A percentile compares a stretch with the other conserved stretches of the same genome.
Conservation (phyloP, 2,113 vertebrate species). For the Andinoacara biseriatus region DNA sequence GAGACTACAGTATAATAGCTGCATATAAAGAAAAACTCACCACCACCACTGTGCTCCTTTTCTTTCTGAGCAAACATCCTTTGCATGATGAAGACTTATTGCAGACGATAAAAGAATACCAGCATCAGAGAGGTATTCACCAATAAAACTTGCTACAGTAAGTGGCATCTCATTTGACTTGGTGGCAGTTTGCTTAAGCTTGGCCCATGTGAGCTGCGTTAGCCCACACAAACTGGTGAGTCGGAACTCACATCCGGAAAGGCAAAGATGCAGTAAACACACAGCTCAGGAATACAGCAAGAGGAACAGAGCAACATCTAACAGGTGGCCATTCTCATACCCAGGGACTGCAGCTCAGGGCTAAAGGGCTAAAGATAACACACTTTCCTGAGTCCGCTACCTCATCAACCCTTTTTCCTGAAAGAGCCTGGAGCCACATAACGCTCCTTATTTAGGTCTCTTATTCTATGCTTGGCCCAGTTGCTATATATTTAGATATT, state of each 20-base stretch:
- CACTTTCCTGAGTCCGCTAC: constrained; percentile 16
- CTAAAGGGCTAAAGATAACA: constrained; percentile 28
- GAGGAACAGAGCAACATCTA: neutral
- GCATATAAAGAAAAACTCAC: constrained; percentile 14
- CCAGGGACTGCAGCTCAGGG: neutral
- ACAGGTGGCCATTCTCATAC: neutral
- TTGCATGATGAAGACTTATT: constrained; percentile 42
- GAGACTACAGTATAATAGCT: constrained; percentile 14
- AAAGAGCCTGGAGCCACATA: neutral
- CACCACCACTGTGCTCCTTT: constrained; percentile 15
- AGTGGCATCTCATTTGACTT: neutral
- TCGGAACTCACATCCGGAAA: constrained; percentile 6
- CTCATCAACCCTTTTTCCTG: neutral
- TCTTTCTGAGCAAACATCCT: neutral
- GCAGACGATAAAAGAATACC: constrained; percentile 38
- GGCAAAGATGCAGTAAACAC: constrained; percentile 15
- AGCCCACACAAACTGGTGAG: constrained; percentile 15
- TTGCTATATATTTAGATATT: constrained; percentile 43
- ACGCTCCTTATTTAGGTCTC: constrained; percentile 25
- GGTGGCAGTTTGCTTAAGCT: neutral
- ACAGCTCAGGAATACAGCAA: neutral
- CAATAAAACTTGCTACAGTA: constrained; percentile 24
- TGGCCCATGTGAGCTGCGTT: neutral
- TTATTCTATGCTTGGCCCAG: constrained; percentile 8
- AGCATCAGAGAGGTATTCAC: constrained; percentile 39